These are phyloP conservation scores for Fistularia commersonii DNA, from an alignment of 2,797 vertebrate species.

Conservation along the genomic window DNA sequence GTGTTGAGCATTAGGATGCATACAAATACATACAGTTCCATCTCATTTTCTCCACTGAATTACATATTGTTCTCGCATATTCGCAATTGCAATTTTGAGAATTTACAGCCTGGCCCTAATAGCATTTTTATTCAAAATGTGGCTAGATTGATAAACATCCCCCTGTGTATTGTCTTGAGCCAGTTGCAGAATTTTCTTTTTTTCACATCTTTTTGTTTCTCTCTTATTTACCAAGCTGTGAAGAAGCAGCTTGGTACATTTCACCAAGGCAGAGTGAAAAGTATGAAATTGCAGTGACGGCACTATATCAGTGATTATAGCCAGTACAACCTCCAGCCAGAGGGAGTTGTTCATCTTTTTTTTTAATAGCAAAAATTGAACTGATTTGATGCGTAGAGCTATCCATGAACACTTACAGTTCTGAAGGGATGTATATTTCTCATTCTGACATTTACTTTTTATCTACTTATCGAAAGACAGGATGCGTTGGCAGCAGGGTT, in stretches of 20 bases:
- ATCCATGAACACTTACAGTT: too few relatives aligned
- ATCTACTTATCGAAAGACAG: too few relatives aligned
- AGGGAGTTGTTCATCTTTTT: too few relatives aligned
- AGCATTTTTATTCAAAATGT: conserved; percentile 65
- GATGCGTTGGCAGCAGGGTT: too few relatives aligned
- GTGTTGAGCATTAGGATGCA: conserved; percentile 42
- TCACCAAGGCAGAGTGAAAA: background rate
- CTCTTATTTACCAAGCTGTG: conserved; percentile 30
- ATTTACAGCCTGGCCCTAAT: conserved; percentile 65
- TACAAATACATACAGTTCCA: conserved; percentile 53
- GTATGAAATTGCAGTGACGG: background rate
- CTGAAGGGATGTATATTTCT: too few relatives aligned
- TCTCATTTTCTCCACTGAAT: conserved; percentile 65
- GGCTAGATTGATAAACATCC: conserved; percentile 62
- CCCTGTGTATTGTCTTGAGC: conserved; percentile 51
- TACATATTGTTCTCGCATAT: conserved; percentile 71
- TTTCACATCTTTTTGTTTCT: conserved; percentile 32
- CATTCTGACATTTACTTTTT: too few relatives aligned
- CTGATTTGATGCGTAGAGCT: too few relatives aligned
- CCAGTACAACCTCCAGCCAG: too few relatives aligned
- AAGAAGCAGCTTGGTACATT: conserved; percentile 1
- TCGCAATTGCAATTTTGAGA: conserved; percentile 60
- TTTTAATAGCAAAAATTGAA: too few relatives aligned
- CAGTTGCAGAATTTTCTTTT: conserved; percentile 33
- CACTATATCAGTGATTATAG: background rate